These are phyloP conservation scores for Leucania comma DNA, from an alignment of 2,888 invertebrate genomes.

Conservation along the genomic window DNA sequence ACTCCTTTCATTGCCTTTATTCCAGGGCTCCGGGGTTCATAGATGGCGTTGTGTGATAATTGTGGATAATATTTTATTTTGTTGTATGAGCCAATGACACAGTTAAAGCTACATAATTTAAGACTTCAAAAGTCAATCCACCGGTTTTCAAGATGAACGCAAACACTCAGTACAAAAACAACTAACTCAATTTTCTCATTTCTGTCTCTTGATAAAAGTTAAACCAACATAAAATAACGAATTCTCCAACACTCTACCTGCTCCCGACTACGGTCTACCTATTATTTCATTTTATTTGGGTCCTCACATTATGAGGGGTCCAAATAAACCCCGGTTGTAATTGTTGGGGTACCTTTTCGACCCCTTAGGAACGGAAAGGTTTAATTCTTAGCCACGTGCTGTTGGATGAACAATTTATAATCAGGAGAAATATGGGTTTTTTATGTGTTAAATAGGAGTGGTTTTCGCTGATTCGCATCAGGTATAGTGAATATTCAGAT, in stretches of 20 bases:
- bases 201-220: slow-evolving; percentile 16
- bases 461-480: slow-evolving; percentile 2
- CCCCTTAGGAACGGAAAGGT: slow-evolving; percentile 44
- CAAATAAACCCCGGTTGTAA: slow-evolving; percentile 37
- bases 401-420: slow-evolving; percentile 46
- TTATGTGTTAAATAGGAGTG: slow-evolving; percentile 1
- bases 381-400: slow-evolving; percentile 37
- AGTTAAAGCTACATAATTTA: neutral
- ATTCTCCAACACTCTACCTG: slow-evolving; percentile 26
- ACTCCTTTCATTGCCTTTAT: no score
- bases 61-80: no score
- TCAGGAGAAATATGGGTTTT: slow-evolving; percentile 19
- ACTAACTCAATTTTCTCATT: slow-evolving; percentile 28
- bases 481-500: no score
- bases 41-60: no score
- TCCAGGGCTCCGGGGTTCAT: no score
- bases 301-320: slow-evolving; percentile 29
- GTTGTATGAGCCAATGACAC: no score
- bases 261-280: slow-evolving; percentile 24
- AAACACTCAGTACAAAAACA: slow-evolving; percentile 2
- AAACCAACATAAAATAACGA: slow-evolving; percentile 30
- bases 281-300: slow-evolving; percentile 51
- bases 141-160: neutral
- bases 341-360: slow-evolving; percentile 53
- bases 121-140: neutral